Evolutionary conservation across 2,888 invertebrate genomes (phyloP).

Genomic region (Dolichopus griseipennis): DNA sequence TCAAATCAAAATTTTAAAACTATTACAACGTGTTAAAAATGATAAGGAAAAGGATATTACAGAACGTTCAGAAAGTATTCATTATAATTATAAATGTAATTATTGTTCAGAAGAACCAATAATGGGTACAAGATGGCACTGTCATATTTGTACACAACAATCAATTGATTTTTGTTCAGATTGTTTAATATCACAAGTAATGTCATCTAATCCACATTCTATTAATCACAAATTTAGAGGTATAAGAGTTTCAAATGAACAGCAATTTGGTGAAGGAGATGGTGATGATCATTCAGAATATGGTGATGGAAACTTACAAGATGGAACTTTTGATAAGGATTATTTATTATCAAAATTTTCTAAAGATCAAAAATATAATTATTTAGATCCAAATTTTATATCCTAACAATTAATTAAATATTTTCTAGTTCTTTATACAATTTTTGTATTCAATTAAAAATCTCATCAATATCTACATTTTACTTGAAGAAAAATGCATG

Average conservation of each 20-base stretch:
- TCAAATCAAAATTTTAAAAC: slow-evolving; percentile 28
- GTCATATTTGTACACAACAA: slow-evolving; percentile 50
- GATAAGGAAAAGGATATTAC: slow-evolving; percentile 24
- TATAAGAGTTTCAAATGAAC: slow-evolving; percentile 17
- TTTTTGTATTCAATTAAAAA: no score
- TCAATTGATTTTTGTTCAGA: slow-evolving; percentile 57
- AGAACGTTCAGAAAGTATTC: slow-evolving; percentile 26
- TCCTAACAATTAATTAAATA: slow-evolving; percentile 13
- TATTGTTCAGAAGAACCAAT: slow-evolving; percentile 57
- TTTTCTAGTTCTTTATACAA: neutral
- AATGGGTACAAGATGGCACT: slow-evolving; percentile 60
- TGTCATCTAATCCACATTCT: slow-evolving; percentile 24
- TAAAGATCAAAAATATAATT: slow-evolving; percentile 24
- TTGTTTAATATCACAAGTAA: slow-evolving; percentile 51
- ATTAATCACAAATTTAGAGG: slow-evolving; percentile 21
- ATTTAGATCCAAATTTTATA: slow-evolving; percentile 29
- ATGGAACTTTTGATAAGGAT: slow-evolving; percentile 21
- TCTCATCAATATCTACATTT: no score
- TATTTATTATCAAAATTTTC: slow-evolving; percentile 23
- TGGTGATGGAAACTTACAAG: slow-evolving; percentile 8
- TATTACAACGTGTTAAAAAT: slow-evolving; percentile 25
- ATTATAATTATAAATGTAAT: slow-evolving; percentile 47
- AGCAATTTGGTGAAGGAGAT: slow-evolving; percentile 14
- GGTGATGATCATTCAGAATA: slow-evolving; percentile 7
- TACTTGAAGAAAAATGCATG: no score